Base-by-base conservation (phyloP, 1,140 invertebrate genomes). In the Gerris buenoi region DNA sequence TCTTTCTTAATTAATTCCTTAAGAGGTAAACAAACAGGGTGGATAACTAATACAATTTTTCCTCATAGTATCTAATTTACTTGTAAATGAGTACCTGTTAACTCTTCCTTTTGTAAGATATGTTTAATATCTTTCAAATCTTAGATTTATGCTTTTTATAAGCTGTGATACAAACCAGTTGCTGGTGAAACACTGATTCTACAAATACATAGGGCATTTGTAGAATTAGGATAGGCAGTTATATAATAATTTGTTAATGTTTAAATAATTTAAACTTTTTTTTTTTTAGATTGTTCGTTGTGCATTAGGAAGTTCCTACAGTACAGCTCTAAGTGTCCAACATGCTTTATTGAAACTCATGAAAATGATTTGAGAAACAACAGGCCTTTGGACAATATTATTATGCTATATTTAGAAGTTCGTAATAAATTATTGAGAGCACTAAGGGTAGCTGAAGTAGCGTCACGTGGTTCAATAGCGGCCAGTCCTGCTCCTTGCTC, bases 301-400 rank as follows among this genome's bases (percentile, higher is more conserved):
- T 84, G 83, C 65, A 83, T 84, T 33, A 75, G 82, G 68, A 80
- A 79, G 61, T 82, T 79, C 70, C 75, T 84, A 60, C 77, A 78
- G 65, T 81, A 80, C 59, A 82, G 81, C 73, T 77, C 76, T 0
- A 76, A 81, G 65, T 84, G 83, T 71, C 83, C 83, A 14, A 70
- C 71, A 18, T 84, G 83, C 73, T 82, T 78, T 67, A 73, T 77
- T 67, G 76, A 80, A 72, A 76, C 77, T 46, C 78, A 77, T 68
- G 81, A 82, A 65, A 77, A 77, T 68, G 78, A 81, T 68, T 73
- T 83, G 0, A 73, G 78, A 27, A 79, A 76, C 33, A 83, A 84
- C 68, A 75, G 81, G 70, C 68, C 74, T n/a, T 57, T 82, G 27
- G 81, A 82, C 72, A 75, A 70, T n/a, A 46, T 72, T 56, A 66